A percentile compares a stretch with the other conserved stretches of the same genome.
Evolutionary conservation across 2,888 invertebrate genomes (phyloP).

Genomic region (Troides helena): DNA sequence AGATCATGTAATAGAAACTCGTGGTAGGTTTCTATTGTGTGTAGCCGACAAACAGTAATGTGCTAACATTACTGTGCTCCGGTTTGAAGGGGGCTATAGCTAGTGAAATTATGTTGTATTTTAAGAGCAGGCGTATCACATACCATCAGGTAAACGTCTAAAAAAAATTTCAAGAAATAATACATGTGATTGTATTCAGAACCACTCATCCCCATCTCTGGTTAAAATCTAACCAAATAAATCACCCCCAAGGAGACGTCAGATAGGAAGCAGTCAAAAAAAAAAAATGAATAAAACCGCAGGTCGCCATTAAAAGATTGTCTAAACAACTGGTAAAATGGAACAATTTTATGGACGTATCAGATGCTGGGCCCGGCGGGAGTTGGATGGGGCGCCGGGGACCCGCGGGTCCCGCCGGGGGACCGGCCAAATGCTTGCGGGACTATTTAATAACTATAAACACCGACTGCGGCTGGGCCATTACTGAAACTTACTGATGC

Average conservation of each 20-base stretch:
- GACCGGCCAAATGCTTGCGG: constrained; percentile 36
- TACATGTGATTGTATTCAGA: not conserved
- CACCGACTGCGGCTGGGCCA: constrained; percentile 38
- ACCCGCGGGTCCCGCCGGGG: constrained; percentile 32
- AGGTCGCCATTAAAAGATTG: constrained; percentile 44
- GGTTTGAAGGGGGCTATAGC: too few species aligned
- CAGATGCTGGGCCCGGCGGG: constrained; percentile 41
- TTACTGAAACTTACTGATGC: too few species aligned
- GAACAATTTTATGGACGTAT: constrained; percentile 45
- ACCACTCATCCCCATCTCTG: constrained; percentile 8
- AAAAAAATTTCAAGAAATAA: too few species aligned
- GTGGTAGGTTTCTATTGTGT: too few species aligned
- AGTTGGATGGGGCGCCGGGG: constrained; percentile 43
- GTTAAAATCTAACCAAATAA: constrained; percentile 14
- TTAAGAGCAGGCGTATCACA: too few species aligned
- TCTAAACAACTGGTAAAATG: constrained; percentile 51
- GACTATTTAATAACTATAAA: constrained; percentile 68
- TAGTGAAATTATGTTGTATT: too few species aligned
- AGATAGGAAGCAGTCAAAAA: not conserved
- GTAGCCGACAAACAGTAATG: too few species aligned
- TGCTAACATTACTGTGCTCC: too few species aligned
- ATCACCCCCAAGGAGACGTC: constrained; percentile 18
- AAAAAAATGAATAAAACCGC: constrained; percentile 37
- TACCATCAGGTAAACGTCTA: too few species aligned
- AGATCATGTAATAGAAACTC: too few species aligned